Evolutionary conservation across 2,888 invertebrate genomes (phyloP), one percentile per base, ranked within the genome.

Genomic region (Balanococcus diminutus): DNA sequence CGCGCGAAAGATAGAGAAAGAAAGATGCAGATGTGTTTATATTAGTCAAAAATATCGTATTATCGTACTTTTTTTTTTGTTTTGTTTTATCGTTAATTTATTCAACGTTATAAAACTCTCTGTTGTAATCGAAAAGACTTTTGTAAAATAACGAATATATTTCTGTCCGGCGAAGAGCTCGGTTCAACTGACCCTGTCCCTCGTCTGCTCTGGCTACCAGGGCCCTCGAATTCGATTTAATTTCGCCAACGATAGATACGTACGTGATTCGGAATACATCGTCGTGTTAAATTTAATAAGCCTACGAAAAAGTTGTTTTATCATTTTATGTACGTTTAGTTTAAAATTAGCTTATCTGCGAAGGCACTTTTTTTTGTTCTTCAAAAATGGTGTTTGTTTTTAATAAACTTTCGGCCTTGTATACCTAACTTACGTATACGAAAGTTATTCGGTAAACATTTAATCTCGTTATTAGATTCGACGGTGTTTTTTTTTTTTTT

Each of bases 81-180:
- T 67, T 51, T 51, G 5, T 19, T 8, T 67, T 67, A 28, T 75
- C 11, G 32, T 75, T 75, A 75, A 75, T 25, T 32, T 75, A 75
- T 75, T 75, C 32, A 36, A 75, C 32, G 32, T 75, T 75, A 75
- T 32, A 14, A n/a, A 75, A 75, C 75, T 75, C 75, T 67, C 28
- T 67, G 61, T 75, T 75, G 75, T 75, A 75, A 75, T 75, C 75
- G 75, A 75, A 75, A 75, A 75, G 75, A 75, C 75, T 75, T 75
- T 75, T 75, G 75, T 75, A 75, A 75, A n/a, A 75, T 75, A 75
- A 28, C n/a, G 75, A 32, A 75, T 75, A 32, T 25, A 11, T 75
- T 75, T 67, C 61, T 67, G 28, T 51, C n/a, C 51, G 51, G 51
- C 51, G 51, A 28, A 32, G 32, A 31, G 75, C 3, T 32, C 32